Evolutionary conservation across 2,113 vertebrate species (phyloP).

Genomic region (Pangasianodon hypophthalmus): DNA sequence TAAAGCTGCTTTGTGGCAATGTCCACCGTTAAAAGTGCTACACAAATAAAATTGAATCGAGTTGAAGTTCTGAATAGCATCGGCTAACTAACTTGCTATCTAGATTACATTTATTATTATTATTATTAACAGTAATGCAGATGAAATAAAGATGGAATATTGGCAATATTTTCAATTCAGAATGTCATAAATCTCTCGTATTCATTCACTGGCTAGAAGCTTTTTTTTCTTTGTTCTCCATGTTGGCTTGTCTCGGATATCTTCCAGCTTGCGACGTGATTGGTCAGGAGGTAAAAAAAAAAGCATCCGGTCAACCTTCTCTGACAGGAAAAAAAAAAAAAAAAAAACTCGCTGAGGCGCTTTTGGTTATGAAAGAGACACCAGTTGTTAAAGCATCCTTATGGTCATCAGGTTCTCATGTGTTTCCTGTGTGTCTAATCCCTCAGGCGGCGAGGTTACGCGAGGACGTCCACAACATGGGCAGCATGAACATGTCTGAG

Average conservation of each 20-base stretch:
- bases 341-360: neutral
- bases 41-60: neutral
- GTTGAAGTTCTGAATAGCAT: neutral
- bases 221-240: neutral
- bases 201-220: neutral
- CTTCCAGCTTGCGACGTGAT: neutral
- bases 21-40: neutral
- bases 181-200: neutral
- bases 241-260: neutral
- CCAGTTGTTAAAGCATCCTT: neutral
- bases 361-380: neutral
- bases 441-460: conserved; percentile 88
- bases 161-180: neutral
- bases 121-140: neutral
- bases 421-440: neutral
- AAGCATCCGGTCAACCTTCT: neutral
- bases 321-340: no score
- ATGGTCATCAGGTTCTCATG: neutral
- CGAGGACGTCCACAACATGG: conserved; percentile 97
- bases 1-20: neutral
- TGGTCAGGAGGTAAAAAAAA: neutral
- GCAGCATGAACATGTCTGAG: conserved; percentile 98
- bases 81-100: neutral
- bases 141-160: neutral
- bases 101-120: neutral